phyloP scores from a whole-genome alignment of 2,113 vertebrate genomes.

The Anguilla rostrata region DNA sequence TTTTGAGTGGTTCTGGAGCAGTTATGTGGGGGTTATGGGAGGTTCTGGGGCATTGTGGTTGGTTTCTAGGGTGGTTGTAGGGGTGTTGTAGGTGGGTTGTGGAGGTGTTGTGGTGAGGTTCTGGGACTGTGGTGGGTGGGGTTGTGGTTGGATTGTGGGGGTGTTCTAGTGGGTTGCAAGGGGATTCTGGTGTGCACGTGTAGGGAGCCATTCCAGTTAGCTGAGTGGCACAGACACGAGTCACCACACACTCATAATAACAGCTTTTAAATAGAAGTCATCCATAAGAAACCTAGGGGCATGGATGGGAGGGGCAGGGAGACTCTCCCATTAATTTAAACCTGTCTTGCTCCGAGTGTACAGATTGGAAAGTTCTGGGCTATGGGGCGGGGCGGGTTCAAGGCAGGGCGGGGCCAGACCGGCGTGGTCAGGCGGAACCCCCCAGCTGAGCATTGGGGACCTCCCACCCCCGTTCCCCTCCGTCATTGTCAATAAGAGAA shows the following conservation, averaged over 20 bases:
- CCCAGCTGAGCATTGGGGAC: slow-evolving; percentile 65
- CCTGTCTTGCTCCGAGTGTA: slow-evolving; percentile 38
- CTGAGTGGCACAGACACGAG: slow-evolving; percentile 41
- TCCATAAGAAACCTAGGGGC: slow-evolving; percentile 62
- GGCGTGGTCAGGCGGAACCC: slow-evolving; percentile 66
- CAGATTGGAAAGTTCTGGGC: slow-evolving; percentile 52
- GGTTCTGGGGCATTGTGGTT: too few relatives aligned
- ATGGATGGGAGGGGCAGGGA: slow-evolving; percentile 37
- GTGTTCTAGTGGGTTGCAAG: not conserved
- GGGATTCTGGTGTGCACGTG: slow-evolving; percentile 26
- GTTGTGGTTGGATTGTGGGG: too few relatives aligned
- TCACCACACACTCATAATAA: slow-evolving; percentile 42
- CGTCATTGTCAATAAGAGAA: slow-evolving; percentile 95
- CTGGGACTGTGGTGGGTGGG: too few relatives aligned
- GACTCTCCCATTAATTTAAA: slow-evolving; percentile 43
- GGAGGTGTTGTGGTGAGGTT: too few relatives aligned
- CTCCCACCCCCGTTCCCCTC: slow-evolving; percentile 74
- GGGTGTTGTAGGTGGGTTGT: too few relatives aligned
- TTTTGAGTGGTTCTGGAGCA: too few relatives aligned
- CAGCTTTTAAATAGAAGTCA: slow-evolving; percentile 49
- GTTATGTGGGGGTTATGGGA: too few relatives aligned
- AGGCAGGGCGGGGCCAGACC: slow-evolving; percentile 41
- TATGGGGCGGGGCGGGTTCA: slow-evolving; percentile 34
- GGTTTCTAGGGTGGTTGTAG: too few relatives aligned
- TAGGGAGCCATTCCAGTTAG: slow-evolving; percentile 32